Percentiles rank a stretch among this genome's conserved stretches.
These are phyloP conservation scores for Quadroppia sp. DNA, from an alignment of 2,888 invertebrate species.

Conservation along the genomic window DNA sequence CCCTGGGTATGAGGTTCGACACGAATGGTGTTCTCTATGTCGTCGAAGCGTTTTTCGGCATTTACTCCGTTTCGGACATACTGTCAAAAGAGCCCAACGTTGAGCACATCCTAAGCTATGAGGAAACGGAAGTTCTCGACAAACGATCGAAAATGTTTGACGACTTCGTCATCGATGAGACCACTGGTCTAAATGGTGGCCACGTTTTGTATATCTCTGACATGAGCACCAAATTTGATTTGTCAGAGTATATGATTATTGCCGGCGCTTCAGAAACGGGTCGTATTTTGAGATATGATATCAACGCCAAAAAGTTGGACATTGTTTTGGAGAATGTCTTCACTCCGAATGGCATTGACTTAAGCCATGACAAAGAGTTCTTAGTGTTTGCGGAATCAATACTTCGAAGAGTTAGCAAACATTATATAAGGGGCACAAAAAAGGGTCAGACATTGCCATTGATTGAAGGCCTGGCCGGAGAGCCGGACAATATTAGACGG, in stretches of 20 bases:
- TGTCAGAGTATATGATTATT: neutral
- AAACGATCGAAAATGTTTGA: slow-evolving; percentile 14
- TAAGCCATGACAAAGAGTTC: slow-evolving; percentile 65
- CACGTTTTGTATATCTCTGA: slow-evolving; percentile 37
- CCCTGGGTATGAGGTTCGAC: slow-evolving; percentile 47
- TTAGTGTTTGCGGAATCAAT: slow-evolving; percentile 72
- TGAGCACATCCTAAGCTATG: neutral
- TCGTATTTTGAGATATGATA: slow-evolving; percentile 45
- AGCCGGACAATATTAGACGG: slow-evolving; percentile 63
- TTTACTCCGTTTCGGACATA: slow-evolving; percentile 42
- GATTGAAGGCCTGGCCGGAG: slow-evolving; percentile 63
- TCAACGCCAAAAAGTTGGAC: slow-evolving; percentile 39
- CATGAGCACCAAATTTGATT: slow-evolving; percentile 25
- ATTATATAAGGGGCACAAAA: slow-evolving; percentile 73
- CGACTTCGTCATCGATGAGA: slow-evolving; percentile 39
- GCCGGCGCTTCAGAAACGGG: slow-evolving; percentile 40
- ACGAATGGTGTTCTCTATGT: slow-evolving; percentile 47
- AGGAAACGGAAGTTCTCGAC: slow-evolving; percentile 28
- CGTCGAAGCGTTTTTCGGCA: slow-evolving; percentile 46
- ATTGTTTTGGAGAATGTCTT: slow-evolving; percentile 7
- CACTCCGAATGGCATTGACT: slow-evolving; percentile 40
- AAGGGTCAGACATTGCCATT: slow-evolving; percentile 75
- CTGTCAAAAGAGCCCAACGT: slow-evolving; percentile 13
- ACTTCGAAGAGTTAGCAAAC: slow-evolving; percentile 62
- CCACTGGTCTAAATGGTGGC: slow-evolving; percentile 1